Base-by-base conservation (phyloP, 2,888 invertebrate genomes). In the Nymphalis c-album region DNA sequence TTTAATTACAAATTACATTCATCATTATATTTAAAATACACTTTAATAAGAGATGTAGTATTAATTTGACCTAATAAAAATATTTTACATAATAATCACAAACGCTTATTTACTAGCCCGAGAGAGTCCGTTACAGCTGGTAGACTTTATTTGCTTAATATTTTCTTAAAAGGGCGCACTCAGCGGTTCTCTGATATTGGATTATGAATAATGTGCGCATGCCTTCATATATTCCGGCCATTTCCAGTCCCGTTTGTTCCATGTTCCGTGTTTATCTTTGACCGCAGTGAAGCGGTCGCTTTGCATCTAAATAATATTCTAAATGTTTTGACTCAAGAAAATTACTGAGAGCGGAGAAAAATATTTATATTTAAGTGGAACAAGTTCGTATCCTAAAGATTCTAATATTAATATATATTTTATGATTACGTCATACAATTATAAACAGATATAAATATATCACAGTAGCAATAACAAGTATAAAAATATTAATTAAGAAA, bases 111-210 rank as follows among this genome's bases (percentile, higher is more conserved):
- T 75, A 60, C 60, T 81, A 70, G 80, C 84, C 76, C 64, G 74
- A 77, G 71, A 63, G 67, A 68, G 58, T 57, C 58, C 72, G 74
- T 77, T 74, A 74, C 78, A 74, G 70, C 77, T 74, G 70, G 69
- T 73, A 76, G 76, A 75, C 70, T 77, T 80, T 86, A 85, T 87
- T 88, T 87, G 84, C 81, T 84, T 86, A 85, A 87, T 87, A 87
- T 86, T 85, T 85, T 82, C 82, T 79, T 78, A 78, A 85, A 86
- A 84, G 82, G 83, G 80, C 82, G 80, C 80, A 77, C 80, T 80
- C 75, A 71, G 76, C 72, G 77, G 75, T 77, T 78, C n/a, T 75
- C 67, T 77, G 84, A 87, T 85, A 84, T 84, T 82, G 82, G 80
- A 86, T 87, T 85, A 84, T 57, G 35, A 50, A 62, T 63, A 60